phyloP scores from a whole-genome alignment of 2,888 invertebrate genomes.

The Nomada lathburiana region DNA sequence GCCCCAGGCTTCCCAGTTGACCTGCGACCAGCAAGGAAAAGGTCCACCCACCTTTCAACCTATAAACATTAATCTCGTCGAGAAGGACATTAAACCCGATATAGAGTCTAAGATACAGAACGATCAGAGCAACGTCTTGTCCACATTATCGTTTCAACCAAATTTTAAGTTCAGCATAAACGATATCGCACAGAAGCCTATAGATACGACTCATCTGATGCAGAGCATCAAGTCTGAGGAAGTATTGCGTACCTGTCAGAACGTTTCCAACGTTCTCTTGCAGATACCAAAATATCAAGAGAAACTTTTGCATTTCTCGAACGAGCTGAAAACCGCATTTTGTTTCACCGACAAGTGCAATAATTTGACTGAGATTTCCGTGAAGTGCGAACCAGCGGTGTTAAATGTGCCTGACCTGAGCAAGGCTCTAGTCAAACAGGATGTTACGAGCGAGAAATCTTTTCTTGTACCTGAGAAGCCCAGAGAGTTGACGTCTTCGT shows the following conservation, averaged over 20 bases:
- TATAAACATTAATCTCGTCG: slow-evolving; percentile 33
- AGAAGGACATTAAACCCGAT: slow-evolving; percentile 69
- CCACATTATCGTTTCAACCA: slow-evolving; percentile 77
- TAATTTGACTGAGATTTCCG: slow-evolving; percentile 78
- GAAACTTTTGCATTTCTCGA: slow-evolving; percentile 80
- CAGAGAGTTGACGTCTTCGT: slow-evolving; percentile 79
- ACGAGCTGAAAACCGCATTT: slow-evolving; percentile 74
- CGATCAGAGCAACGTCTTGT: slow-evolving; percentile 70
- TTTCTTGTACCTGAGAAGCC: slow-evolving; percentile 75
- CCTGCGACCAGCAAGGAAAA: slow-evolving; percentile 61
- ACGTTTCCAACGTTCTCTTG: slow-evolving; percentile 81
- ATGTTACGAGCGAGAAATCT: slow-evolving; percentile 61
- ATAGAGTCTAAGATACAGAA: slow-evolving; percentile 61
- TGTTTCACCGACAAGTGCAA: slow-evolving; percentile 81
- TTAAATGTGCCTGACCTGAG: slow-evolving; percentile 83
- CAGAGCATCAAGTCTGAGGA: slow-evolving; percentile 81
- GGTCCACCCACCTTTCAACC: slow-evolving; percentile 50
- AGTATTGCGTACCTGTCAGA: slow-evolving; percentile 81
- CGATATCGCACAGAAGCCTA: slow-evolving; percentile 74
- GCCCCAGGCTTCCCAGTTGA: slow-evolving; percentile 39
- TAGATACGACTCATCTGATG: slow-evolving; percentile 77
- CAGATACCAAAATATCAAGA: slow-evolving; percentile 83
- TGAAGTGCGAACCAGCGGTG: slow-evolving; percentile 80
- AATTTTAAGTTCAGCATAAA: slow-evolving; percentile 76
- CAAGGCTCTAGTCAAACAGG: slow-evolving; percentile 78